Percentiles rank a stretch among this genome's conserved stretches.
Conservation (phyloP, 2,888 invertebrate species). For the Cephus spinipes region DNA sequence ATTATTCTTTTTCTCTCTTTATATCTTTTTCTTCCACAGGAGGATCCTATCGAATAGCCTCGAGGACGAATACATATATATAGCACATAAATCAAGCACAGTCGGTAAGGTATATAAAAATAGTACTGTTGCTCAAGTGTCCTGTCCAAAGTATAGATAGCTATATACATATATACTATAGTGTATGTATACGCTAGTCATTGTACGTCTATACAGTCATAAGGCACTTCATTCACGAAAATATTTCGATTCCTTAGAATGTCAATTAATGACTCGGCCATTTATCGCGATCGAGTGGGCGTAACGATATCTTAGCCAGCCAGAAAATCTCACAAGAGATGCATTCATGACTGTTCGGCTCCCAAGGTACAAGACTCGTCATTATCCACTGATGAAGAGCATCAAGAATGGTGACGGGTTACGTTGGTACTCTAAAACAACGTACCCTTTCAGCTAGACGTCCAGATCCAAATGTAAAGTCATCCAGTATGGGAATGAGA, state of each 20-base stretch:
- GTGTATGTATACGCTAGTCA: not conserved
- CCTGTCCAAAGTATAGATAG: not conserved
- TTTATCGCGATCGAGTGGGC: constrained; percentile 7
- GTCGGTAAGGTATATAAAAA: not conserved
- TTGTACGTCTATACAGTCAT: not conserved
- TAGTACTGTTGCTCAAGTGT: not conserved
- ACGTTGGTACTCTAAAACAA: constrained; percentile 49
- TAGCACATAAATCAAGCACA: not conserved
- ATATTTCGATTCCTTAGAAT: constrained; percentile 1
- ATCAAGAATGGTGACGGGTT: constrained; percentile 48
- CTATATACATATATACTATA: not conserved
- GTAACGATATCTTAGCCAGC: constrained; percentile 6
- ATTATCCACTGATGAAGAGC: constrained; percentile 56
- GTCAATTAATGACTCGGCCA: constrained; percentile 6
- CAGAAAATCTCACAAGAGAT: constrained; percentile 25
- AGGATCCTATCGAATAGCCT: not conserved
- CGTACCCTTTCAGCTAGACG: constrained; percentile 48
- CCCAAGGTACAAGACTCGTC: constrained; percentile 53
- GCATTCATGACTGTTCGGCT: constrained; percentile 15
- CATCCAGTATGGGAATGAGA: constrained; percentile 41
- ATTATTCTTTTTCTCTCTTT: not conserved
- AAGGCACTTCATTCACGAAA: not conserved
- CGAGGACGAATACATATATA: not conserved
- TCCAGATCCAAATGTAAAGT: constrained; percentile 27
- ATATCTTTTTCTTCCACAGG: not conserved